These are phyloP conservation scores for Brenthis hecate DNA, from an alignment of 2,888 invertebrate species.

Conservation along the genomic window DNA sequence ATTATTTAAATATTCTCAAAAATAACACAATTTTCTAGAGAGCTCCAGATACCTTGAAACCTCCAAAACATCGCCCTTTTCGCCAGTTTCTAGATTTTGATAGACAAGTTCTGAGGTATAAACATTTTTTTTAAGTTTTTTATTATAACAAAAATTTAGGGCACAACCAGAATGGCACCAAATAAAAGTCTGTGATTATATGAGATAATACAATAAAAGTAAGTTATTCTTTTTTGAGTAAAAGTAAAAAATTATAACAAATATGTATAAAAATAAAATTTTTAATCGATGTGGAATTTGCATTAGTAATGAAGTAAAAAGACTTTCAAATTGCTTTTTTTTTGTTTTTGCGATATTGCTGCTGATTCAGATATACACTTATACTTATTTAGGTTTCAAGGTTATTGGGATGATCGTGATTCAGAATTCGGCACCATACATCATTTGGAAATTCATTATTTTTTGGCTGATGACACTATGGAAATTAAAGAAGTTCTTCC, in stretches of 20 bases:
- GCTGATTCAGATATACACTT: too few species aligned
- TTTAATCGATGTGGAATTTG: too few species aligned
- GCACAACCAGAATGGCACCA: too few species aligned
- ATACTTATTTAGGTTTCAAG: constrained; percentile 84
- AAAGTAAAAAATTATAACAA: too few species aligned
- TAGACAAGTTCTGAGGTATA: constrained; percentile 82
- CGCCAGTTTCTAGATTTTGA: constrained; percentile 93
- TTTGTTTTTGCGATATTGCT: too few species aligned
- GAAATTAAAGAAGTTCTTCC: constrained; percentile 90
- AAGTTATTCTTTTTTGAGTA: too few species aligned
- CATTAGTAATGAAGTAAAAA: too few species aligned
- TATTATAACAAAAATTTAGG: neutral
- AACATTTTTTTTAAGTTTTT: neutral
- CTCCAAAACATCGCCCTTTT: constrained; percentile 84
- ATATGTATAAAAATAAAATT: too few species aligned
- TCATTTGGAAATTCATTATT: constrained; percentile 90
- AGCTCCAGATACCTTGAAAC: constrained; percentile 46
- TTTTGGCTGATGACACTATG: constrained; percentile 93
- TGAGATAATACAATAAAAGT: too few species aligned
- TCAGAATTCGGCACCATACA: constrained; percentile 90
- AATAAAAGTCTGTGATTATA: too few species aligned
- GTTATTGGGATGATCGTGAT: constrained; percentile 94
- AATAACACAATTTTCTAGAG: constrained; percentile 62
- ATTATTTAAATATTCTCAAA: neutral
- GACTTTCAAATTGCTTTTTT: too few species aligned